These are phyloP conservation scores for Falco peregrinus DNA, from an alignment of 2,797 vertebrate species.

Conservation along the genomic window DNA sequence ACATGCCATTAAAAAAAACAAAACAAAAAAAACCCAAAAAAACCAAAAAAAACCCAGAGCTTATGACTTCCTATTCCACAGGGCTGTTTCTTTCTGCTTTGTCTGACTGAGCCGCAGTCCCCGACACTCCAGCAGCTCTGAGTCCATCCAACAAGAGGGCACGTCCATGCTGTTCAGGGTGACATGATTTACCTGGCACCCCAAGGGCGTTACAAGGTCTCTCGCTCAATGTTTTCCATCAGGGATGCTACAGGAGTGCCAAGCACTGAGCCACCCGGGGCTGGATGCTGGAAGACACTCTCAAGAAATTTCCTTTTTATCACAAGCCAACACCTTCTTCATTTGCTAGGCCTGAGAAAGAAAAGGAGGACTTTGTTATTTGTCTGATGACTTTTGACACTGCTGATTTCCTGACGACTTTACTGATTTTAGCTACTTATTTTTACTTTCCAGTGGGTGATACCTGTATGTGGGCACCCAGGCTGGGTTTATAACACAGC, in stretches of 20 bases:
- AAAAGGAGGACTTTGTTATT: not conserved
- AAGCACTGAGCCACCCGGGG: not conserved
- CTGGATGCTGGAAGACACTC: not conserved
- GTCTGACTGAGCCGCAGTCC: not conserved
- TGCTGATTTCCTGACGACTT: not conserved
- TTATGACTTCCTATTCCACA: not conserved
- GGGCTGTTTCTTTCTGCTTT: not conserved
- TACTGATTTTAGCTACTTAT: not conserved
- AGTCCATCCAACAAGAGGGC: not conserved
- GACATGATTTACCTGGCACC: not conserved
- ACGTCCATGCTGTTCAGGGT: rapidly evolving
- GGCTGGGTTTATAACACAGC: not conserved
- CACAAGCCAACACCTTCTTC: not conserved
- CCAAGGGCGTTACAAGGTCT: rapidly evolving
- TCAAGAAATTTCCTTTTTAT: not conserved
- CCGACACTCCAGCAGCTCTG: not conserved
- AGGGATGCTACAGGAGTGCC: not conserved
- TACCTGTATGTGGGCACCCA: not conserved
- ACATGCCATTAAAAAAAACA: not conserved
- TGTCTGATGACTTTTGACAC: not conserved
- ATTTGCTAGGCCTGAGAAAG: not conserved
- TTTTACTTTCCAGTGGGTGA: not conserved
- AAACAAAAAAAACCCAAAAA: not conserved
- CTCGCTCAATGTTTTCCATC: not conserved
- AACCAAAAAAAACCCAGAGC: not conserved